Evolutionary conservation across 2,888 invertebrate species (phyloP), one percentile per base, ranked within the genome.

Genomic region (Lycophotia porphyrea): DNA sequence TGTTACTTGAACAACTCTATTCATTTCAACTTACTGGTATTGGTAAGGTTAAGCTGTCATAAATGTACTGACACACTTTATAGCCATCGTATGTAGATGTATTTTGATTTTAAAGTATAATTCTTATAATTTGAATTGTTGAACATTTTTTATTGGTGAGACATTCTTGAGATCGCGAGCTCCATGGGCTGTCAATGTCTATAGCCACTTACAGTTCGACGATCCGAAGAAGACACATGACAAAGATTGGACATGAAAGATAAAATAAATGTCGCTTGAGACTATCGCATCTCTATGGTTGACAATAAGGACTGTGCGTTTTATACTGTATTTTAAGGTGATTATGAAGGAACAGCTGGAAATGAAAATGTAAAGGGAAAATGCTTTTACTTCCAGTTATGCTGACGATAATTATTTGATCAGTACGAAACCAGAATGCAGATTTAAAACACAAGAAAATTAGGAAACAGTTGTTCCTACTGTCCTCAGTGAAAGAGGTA

Each of bases 61-160:
- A 84, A 84, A 86, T 74, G 79, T 79, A 87, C 84, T 63, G 36
- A 72, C 87, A 82, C 18, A 73, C 52, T 80, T 80, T 74, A 82
- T 82, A 44, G 82, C 31, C 27, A 2, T 36, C 21, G 36, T 74
- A 76, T 80, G 75, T 64, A 80, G 71, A 80, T 82, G 11, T 39
- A 63, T 74, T 80, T 76, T 63, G 31, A 84, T 84, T 82, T 77
- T 63, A 82, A 80, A 84, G 75, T 82, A 83, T 84, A 84, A 84
- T 84, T 65, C 0, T 77, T 60, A 61, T 68, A 77, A 84, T 84
- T 84, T 77, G 49, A 77, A 83, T 83, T 74, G 80, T 78, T n/a
- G 5, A 73, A 83, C 70, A 71, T 68, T 63, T 78, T 78, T 82
- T 82, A 75, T 81, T 36, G 58, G 73, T 55, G 21, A 15, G 27